A percentile compares a stretch with the other conserved stretches of the same genome.
Evolutionary conservation across 2,113 vertebrate species (phyloP).

Genomic region (Gnathonemus longibarbis): DNA sequence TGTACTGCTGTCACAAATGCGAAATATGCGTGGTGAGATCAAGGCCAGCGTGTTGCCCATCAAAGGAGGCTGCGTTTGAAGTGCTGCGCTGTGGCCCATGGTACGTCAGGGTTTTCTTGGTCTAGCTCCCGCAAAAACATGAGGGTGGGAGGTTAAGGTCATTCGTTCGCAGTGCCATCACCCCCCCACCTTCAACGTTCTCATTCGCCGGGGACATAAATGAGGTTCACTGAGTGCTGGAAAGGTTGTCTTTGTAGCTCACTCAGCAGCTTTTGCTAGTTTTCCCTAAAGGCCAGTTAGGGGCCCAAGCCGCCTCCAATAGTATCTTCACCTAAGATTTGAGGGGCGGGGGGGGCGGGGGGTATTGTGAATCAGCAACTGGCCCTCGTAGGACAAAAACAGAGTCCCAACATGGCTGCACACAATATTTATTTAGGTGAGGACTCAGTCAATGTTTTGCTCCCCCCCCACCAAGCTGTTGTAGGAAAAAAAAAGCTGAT

Average conservation of each 20-base stretch:
- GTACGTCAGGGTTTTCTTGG: neutral
- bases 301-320: neutral
- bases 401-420: neutral
- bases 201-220: neutral
- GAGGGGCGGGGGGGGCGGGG: neutral
- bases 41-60: neutral
- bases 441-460: neutral
- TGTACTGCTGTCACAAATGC: neutral
- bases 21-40: neutral
- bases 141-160: neutral
- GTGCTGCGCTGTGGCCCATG: neutral
- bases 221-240: neutral
- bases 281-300: neutral
- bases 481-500: neutral
- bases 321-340: neutral
- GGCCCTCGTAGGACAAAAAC: neutral
- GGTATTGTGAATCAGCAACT: neutral
- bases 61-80: neutral
- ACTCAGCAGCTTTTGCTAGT: too few species aligned
- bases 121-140: neutral
- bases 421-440: neutral
- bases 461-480: neutral
- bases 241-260: neutral
- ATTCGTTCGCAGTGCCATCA: neutral
- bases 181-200: neutral